phyloP scores from a whole-genome alignment of 2,113 vertebrate genomes.

The Myodes glareolus region DNA sequence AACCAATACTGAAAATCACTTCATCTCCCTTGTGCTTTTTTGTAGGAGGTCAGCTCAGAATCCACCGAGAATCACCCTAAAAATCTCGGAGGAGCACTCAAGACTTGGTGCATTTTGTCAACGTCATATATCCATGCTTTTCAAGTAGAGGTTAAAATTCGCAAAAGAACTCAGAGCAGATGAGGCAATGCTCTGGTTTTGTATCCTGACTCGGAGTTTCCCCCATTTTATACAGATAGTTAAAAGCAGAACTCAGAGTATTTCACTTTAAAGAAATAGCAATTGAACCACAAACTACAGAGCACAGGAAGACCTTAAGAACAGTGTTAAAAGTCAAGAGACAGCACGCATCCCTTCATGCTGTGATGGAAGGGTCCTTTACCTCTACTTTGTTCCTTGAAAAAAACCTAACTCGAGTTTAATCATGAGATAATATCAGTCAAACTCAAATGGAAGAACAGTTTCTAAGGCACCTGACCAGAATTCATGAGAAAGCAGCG shows the following conservation, averaged over 20 bases:
- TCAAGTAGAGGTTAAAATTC: neutral
- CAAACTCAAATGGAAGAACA: neutral
- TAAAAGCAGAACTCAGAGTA: accelerated
- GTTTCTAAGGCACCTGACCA: neutral
- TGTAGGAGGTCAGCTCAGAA: neutral
- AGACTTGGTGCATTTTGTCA: neutral
- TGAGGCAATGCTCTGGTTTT: no score
- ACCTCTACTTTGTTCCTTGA: neutral
- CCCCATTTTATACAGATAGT: neutral
- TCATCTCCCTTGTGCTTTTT: neutral
- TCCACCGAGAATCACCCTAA: neutral
- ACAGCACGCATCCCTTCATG: accelerated
- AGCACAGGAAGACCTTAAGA: neutral
- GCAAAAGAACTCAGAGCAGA: neutral
- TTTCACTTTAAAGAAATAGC: neutral
- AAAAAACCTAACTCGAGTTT: neutral
- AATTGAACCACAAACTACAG: neutral
- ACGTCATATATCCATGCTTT: neutral
- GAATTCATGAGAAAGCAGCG: neutral
- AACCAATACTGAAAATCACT: neutral
- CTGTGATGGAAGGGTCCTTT: neutral
- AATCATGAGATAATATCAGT: neutral
- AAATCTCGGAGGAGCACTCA: neutral
- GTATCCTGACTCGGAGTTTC: neutral
- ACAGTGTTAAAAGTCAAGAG: neutral